phyloP scores from a whole-genome alignment of 2,888 invertebrate genomes.

The Dicranocentrus wangi region DNA sequence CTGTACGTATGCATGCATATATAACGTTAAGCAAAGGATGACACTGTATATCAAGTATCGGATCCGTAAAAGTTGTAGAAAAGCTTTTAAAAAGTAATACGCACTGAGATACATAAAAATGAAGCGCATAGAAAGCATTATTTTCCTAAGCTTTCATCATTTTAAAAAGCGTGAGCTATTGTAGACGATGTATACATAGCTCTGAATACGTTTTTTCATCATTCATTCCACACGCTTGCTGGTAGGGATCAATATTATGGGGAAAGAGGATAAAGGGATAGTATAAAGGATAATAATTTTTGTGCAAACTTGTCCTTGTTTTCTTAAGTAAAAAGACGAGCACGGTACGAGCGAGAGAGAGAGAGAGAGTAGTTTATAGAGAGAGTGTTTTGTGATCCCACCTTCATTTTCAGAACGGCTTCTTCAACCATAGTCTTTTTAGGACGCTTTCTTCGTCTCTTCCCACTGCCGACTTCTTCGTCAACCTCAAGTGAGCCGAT shows the following conservation, averaged over 20 bases:
- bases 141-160: slow-evolving; percentile 51
- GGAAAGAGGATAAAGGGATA: slow-evolving; percentile 45
- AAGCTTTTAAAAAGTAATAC: slow-evolving; percentile 54
- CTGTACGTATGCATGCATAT: not conserved
- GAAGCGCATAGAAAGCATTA: slow-evolving; percentile 48
- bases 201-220: slow-evolving; percentile 47
- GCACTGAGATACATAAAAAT: slow-evolving; percentile 52
- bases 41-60: not conserved
- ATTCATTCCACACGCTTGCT: slow-evolving; percentile 63
- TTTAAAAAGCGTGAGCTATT: slow-evolving; percentile 54
- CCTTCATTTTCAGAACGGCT: slow-evolving; percentile 90
- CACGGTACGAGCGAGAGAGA: slow-evolving; percentile 35
- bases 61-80: slow-evolving; percentile 1
- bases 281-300: slow-evolving; percentile 46
- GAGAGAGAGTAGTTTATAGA: slow-evolving; percentile 35
- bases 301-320: slow-evolving; percentile 58
- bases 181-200: slow-evolving; percentile 27
- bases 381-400: slow-evolving; percentile 74
- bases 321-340: slow-evolving; percentile 39
- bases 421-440: slow-evolving; percentile 93
- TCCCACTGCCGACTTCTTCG: slow-evolving; percentile 81
- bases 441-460: slow-evolving; percentile 84
- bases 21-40: not conserved
- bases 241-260: slow-evolving; percentile 55
- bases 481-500: slow-evolving; percentile 90